These are phyloP conservation scores for Xylophagus ater DNA, from an alignment of 2,888 invertebrate species.

Conservation along the genomic window DNA sequence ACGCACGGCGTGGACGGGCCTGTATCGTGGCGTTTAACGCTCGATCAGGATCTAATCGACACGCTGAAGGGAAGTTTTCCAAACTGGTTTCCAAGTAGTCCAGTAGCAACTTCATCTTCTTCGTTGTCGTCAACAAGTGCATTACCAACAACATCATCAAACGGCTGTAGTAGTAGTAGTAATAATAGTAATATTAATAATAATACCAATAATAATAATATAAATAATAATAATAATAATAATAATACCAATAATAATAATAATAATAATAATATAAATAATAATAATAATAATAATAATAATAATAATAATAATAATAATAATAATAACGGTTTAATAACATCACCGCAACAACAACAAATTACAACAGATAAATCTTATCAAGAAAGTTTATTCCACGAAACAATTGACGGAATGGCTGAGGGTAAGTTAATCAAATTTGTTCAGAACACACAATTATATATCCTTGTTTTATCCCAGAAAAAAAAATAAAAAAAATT, in stretches of 20 bases:
- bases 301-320: slow-evolving; percentile 4
- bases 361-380: slow-evolving; percentile 26
- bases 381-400: slow-evolving; percentile 36
- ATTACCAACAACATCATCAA: background rate
- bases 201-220: slow-evolving; percentile 12
- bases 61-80: slow-evolving; percentile 87
- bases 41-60: slow-evolving; percentile 86
- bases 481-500: no score
- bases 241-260: slow-evolving; percentile 1
- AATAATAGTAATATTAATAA: slow-evolving; percentile 2
- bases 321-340: slow-evolving; percentile 32
- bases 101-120: slow-evolving; percentile 14
- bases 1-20: slow-evolving; percentile 62
- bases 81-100: slow-evolving; percentile 71
- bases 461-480: no score
- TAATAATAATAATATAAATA: slow-evolving; percentile 3
- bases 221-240: no score
- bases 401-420: slow-evolving; percentile 38
- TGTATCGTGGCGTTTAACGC: slow-evolving; percentile 82
- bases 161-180: background rate
- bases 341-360: slow-evolving; percentile 27
- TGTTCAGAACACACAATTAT: no score
- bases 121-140: slow-evolving; percentile 22
- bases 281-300: slow-evolving; percentile 1
- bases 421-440: slow-evolving; percentile 28